A percentile compares a stretch with the other conserved stretches of the same genome.
Conservation (phyloP, 2,888 invertebrate genomes). For the Panzeria rudis region DNA sequence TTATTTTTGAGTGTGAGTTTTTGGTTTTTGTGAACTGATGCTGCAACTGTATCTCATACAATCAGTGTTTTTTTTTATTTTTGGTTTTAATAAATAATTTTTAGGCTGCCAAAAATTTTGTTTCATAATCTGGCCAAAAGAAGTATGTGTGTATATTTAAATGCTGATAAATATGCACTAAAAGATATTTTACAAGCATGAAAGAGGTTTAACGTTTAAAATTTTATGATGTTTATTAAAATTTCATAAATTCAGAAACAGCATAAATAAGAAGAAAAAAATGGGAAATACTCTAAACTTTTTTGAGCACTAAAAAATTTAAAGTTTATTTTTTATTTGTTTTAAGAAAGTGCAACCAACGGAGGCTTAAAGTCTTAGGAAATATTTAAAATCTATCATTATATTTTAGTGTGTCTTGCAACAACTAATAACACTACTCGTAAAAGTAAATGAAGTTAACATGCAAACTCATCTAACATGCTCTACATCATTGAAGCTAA, state of each 20-base stretch:
- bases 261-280: background rate
- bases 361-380: background rate
- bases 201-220: slow-evolving; percentile 73
- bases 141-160: background rate
- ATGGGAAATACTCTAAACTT: background rate
- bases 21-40: slow-evolving; percentile 38
- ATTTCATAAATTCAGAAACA: slow-evolving; percentile 12
- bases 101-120: slow-evolving; percentile 42
- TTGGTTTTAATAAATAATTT: slow-evolving; percentile 46
- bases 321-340: slow-evolving; percentile 1
- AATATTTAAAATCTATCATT: slow-evolving; percentile 19
- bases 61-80: background rate
- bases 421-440: slow-evolving; percentile 23
- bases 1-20: slow-evolving; percentile 60
- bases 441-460: slow-evolving; percentile 57
- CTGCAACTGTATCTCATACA: slow-evolving; percentile 32
- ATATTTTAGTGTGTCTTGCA: slow-evolving; percentile 24
- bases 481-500: slow-evolving; percentile 29
- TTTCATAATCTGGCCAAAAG: slow-evolving; percentile 33
- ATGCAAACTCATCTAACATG: slow-evolving; percentile 61
- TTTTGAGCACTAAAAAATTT: background rate
- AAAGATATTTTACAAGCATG: slow-evolving; percentile 67
- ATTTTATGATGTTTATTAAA: slow-evolving; percentile 72
- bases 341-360: slow-evolving; percentile 23
- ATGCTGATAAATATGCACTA: slow-evolving; percentile 50